A percentile compares a stretch with the other conserved stretches of the same genome.
phyloP scores from a whole-genome alignment of 64 coral and sea anemone genomes.

The Pocillopora verrucosa region DNA sequence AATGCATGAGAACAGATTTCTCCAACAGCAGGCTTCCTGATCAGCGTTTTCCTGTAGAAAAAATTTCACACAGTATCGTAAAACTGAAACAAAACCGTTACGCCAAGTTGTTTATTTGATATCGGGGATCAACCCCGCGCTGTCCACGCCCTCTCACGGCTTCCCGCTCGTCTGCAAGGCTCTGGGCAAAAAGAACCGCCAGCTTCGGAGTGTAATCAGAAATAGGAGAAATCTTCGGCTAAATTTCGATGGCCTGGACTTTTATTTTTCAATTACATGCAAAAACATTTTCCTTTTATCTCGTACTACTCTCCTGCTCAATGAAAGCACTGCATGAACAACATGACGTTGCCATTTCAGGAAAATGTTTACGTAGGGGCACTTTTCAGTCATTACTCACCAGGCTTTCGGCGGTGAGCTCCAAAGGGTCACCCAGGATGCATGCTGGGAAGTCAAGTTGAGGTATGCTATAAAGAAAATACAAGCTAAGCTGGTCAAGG shows the following conservation, averaged over 20 bases:
- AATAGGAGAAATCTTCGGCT: too few relatives aligned
- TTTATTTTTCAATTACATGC: too few relatives aligned
- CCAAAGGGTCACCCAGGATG: conserved; percentile 69
- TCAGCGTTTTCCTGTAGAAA: conserved; percentile 83
- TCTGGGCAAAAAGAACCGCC: background rate
- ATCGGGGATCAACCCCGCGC: too few relatives aligned
- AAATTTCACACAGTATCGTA: background rate
- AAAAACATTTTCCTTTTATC: too few relatives aligned
- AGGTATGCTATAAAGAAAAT: conserved; percentile 60
- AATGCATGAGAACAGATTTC: conserved; percentile 95
- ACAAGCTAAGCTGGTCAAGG: background rate
- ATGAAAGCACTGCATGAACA: too few relatives aligned
- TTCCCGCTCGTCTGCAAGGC: too few relatives aligned
- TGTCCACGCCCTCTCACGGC: too few relatives aligned
- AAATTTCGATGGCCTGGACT: too few relatives aligned
- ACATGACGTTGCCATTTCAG: background rate
- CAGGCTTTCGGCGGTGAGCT: conserved; percentile 89
- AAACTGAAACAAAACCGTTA: too few relatives aligned
- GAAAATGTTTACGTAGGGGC: background rate
- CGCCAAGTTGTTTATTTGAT: too few relatives aligned
- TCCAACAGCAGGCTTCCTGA: conserved; percentile 90
- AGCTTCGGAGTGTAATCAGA: too few relatives aligned
- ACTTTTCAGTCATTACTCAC: conserved; percentile 30
- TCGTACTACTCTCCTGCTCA: too few relatives aligned
- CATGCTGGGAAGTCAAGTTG: conserved; percentile 90